These are phyloP conservation scores for Plebejus argus DNA, from an alignment of 2,888 invertebrate species.

Conservation along the genomic window DNA sequence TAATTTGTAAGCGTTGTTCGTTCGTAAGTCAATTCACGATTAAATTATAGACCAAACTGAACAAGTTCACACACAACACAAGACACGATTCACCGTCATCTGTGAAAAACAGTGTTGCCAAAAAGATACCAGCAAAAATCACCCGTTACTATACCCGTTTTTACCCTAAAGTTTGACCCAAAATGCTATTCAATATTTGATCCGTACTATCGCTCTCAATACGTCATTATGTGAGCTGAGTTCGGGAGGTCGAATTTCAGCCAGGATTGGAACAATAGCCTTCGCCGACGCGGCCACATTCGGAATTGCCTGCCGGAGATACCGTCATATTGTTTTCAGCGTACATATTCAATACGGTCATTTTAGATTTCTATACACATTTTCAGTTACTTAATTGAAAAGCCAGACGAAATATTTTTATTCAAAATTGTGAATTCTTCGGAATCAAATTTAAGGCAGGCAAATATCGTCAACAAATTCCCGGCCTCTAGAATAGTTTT, in stretches of 20 bases:
- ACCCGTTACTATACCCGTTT: too few species aligned
- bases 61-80: too few species aligned
- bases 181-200: neutral
- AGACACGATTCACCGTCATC: too few species aligned
- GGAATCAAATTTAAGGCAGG: neutral
- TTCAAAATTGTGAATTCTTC: neutral
- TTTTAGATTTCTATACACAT: neutral
- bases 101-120: too few species aligned
- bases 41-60: too few species aligned
- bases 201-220: slow-evolving; percentile 12
- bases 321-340: slow-evolving; percentile 3
- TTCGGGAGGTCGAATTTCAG: neutral
- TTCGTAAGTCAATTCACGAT: too few species aligned
- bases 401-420: neutral
- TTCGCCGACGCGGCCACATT: slow-evolving; percentile 1
- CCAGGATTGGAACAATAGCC: slow-evolving; percentile 12
- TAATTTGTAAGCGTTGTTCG: too few species aligned
- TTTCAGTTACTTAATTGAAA: neutral
- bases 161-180: neutral
- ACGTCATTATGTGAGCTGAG: slow-evolving; percentile 8
- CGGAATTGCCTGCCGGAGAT: slow-evolving; percentile 12
- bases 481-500: too few species aligned
- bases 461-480: neutral
- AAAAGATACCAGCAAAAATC: too few species aligned
- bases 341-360: neutral